Evolutionary conservation across 2,888 invertebrate genomes (phyloP).

Genomic region (Morpho deidamia): DNA sequence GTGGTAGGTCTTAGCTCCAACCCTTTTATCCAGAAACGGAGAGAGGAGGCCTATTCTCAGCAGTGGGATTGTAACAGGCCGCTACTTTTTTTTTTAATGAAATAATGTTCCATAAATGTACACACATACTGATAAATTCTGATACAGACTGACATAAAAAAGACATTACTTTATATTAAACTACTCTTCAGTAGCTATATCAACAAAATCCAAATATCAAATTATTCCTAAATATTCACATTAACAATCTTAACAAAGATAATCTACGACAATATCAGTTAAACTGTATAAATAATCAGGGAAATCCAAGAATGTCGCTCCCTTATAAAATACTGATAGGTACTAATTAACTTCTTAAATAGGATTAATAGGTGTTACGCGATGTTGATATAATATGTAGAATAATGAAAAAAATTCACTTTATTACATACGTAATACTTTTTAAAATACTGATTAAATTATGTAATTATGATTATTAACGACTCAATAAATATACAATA

Average conservation of each 20-base stretch:
- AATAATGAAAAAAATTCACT: constrained; percentile 6
- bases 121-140: no score
- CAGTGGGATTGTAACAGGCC: no score
- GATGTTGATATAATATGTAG: constrained; percentile 8
- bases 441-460: no score
- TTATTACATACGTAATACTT: not conserved
- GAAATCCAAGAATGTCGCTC: constrained; percentile 5
- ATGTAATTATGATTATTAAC: no score
- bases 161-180: no score
- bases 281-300: constrained; percentile 9
- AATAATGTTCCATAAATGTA: no score
- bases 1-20: no score
- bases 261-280: constrained; percentile 4
- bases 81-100: no score
- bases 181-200: not conserved
- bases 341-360: constrained; percentile 12
- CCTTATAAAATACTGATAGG: constrained; percentile 6
- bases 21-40: no score
- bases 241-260: constrained; percentile 5
- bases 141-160: no score
- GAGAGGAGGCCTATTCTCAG: no score
- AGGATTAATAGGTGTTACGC: constrained; percentile 5
- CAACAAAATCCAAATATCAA: not conserved
- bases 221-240: not conserved
- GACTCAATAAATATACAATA: not conserved